These are phyloP conservation scores for Rotaria sp. DNA, from an alignment of 2,888 invertebrate species.

Conservation along the genomic window DNA sequence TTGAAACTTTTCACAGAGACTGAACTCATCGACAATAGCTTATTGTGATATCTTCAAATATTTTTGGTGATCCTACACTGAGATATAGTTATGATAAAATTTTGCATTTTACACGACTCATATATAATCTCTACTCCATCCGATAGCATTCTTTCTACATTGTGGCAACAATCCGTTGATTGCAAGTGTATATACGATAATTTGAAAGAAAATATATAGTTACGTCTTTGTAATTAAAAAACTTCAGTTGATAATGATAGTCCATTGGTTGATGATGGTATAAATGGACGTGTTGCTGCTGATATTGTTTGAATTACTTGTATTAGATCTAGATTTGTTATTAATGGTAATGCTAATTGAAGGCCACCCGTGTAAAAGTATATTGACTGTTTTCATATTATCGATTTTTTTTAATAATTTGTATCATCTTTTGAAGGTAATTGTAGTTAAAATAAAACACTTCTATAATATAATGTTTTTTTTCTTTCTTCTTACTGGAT, in stretches of 20 bases:
- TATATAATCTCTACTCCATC: too few species aligned
- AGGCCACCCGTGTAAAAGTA: constrained; percentile 30
- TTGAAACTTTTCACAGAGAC: too few species aligned
- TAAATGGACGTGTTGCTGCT: not conserved
- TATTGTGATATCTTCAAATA: too few species aligned
- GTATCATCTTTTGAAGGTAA: constrained; percentile 68
- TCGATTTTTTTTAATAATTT: not conserved
- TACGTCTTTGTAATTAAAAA: not conserved
- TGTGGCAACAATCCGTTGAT: not conserved
- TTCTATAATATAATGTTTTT: not conserved
- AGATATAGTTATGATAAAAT: too few species aligned
- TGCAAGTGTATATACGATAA: too few species aligned
- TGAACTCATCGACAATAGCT: too few species aligned
- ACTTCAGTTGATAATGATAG: not conserved
- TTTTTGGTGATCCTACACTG: too few species aligned
- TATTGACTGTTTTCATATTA: constrained; percentile 31
- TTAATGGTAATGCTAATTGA: not conserved
- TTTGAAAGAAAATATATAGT: not conserved
- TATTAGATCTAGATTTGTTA: constrained; percentile 27
- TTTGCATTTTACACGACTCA: too few species aligned
- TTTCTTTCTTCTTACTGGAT: constrained; percentile 65
- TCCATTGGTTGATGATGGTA: constrained; percentile 2
- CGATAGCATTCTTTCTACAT: too few species aligned
- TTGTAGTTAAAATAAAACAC: constrained; percentile 58
- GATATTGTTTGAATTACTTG: constrained; percentile 36